Conservation (phyloP, 2,797 vertebrate species). For the Mycteria americana region DNA sequence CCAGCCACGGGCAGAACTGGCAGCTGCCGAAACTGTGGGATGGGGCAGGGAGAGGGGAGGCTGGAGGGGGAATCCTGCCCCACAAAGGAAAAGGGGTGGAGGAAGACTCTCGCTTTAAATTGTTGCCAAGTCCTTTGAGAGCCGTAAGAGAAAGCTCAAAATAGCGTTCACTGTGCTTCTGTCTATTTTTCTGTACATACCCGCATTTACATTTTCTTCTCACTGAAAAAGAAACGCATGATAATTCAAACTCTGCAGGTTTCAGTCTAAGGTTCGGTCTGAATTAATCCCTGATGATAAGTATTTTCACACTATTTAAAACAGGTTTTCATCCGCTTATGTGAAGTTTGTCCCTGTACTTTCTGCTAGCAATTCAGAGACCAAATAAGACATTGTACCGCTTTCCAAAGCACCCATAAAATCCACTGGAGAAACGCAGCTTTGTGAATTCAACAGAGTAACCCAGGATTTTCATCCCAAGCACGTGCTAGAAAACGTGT, state of each 20-base stretch:
- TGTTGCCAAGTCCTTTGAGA: background rate
- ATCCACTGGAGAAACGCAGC: background rate
- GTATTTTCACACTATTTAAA: background rate
- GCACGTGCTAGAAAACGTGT: background rate
- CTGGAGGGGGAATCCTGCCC: background rate
- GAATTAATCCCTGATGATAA: background rate
- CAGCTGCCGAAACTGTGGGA: background rate
- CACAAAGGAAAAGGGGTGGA: background rate
- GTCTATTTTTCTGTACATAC: background rate
- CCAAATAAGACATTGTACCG: rapidly evolving
- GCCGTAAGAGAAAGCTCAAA: background rate
- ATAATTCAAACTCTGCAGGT: background rate
- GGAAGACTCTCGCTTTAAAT: background rate
- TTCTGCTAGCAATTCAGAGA: background rate
- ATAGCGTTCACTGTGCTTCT: background rate
- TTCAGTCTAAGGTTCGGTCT: background rate
- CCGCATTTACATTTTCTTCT: background rate
- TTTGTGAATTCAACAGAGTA: background rate
- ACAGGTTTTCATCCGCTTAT: background rate
- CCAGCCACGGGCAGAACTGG: background rate
- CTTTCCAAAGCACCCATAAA: background rate
- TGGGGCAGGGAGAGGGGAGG: background rate
- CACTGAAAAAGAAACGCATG: background rate
- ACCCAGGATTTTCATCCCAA: background rate
- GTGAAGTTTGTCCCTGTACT: background rate